A percentile compares a stretch with the other conserved stretches of the same genome.
These are phyloP conservation scores for Neoarius graeffei DNA, from an alignment of 2,113 vertebrate species.

Conservation along the genomic window DNA sequence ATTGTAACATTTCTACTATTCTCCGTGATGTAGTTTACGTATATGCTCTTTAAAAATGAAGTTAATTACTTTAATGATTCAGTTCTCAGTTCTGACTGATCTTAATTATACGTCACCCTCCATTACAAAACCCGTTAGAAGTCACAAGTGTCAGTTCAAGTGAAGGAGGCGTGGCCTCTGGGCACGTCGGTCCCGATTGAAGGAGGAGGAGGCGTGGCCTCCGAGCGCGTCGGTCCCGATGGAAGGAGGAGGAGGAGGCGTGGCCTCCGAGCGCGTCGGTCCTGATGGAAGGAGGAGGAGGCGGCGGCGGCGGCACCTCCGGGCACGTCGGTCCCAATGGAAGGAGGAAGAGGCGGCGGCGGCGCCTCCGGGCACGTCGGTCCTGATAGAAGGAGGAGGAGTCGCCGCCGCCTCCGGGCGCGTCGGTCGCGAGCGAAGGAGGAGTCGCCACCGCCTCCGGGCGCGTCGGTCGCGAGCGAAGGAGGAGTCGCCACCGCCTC, in stretches of 20 bases:
- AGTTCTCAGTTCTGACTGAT: neutral
- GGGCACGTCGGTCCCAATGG: neutral
- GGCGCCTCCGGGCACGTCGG: neutral
- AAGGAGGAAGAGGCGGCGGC: neutral
- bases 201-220: neutral
- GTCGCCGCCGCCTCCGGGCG: neutral
- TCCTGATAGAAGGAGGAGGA: too few relatives aligned
- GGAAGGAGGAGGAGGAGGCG: neutral
- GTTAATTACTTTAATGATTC: neutral
- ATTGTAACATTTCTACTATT: neutral
- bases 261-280: neutral
- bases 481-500: neutral
- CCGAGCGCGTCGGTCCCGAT: neutral
- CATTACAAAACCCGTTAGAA: too few relatives aligned
- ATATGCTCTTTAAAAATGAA: neutral
- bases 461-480: accelerated
- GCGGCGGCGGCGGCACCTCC: neutral
- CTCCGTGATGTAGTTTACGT: neutral
- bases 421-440: neutral
- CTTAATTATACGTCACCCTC: too few relatives aligned
- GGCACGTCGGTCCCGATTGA: neutral
- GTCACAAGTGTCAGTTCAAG: neutral
- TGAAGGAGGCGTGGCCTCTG: neutral
- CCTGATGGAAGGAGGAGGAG: neutral
- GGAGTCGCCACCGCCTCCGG: neutral